Evolutionary conservation across 2,113 vertebrate species (phyloP), one percentile per base, ranked within the genome.

Genomic region (Mus pahari): DNA sequence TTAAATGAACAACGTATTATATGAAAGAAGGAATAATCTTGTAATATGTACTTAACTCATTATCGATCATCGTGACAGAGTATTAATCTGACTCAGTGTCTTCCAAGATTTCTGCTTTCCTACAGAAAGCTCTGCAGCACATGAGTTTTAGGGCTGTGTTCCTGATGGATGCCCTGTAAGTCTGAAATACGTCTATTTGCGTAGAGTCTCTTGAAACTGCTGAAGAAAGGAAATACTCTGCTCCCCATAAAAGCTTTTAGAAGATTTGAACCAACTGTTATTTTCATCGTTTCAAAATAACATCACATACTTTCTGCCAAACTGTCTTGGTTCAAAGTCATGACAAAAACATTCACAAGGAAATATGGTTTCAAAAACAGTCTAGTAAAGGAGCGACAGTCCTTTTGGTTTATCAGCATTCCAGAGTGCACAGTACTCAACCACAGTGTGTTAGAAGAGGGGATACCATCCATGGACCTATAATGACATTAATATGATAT

Each of bases 231-330:
- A 96, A 94, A 86, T 75, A 60, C 36, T 84, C 62, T 39, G 1
- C 42, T 81, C 50, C 50, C 71, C 89, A 17, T 75, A 89, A 96
- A 95, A 91, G 60, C 71, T 66, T 73, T 92, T 94, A 86, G 48
- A 92, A 79, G 45, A 71, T 91, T 88, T 96, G 68, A 60, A 88
- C 93, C 92, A 91, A 86, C 64, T 93, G 66, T 66, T 91, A 96
- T 89, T 96, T 96, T 95, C 92, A 94, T 93, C 42, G 60, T 91
- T 75, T 78, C 20, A 82, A 50, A 95, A 82, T 45, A 62, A 90
- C 14, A 73, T 53, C 70, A 60, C n/a, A 62, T 50, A 58, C 53
- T 48, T 90, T 58, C 13, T 79, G 88, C 81, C 70, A 88, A 84
- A 82, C 79, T 60, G 66, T 66, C 84, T 92, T 84, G 48, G 55